These are phyloP conservation scores for Eurytoma californica DNA, from an alignment of 2,888 invertebrate species.

Conservation along the genomic window DNA sequence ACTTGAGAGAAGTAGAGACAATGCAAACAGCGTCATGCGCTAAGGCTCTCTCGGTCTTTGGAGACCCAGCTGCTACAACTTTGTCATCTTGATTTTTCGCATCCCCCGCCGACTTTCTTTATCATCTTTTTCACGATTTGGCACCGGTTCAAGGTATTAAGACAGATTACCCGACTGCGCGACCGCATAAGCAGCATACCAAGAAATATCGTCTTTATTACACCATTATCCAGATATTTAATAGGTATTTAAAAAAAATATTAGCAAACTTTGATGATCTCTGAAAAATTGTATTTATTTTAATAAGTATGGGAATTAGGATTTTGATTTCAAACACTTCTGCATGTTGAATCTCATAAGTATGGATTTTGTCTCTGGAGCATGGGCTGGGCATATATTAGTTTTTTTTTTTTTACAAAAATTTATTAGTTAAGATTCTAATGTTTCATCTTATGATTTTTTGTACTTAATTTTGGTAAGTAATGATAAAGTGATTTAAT, in stretches of 20 bases:
- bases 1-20: background rate
- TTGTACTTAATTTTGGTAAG: too few species aligned
- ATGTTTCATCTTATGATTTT: too few species aligned
- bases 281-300: too few species aligned
- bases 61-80: constrained; percentile 7
- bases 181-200: background rate
- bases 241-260: constrained; percentile 11
- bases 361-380: too few species aligned
- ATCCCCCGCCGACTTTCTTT: background rate
- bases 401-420: too few species aligned
- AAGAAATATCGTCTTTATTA: constrained; percentile 15
- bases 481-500: too few species aligned
- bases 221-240: background rate
- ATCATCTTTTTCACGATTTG: constrained; percentile 30
- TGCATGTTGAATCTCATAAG: too few species aligned
- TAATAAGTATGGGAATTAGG: too few species aligned
- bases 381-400: too few species aligned
- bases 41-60: background rate
- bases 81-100: constrained; percentile 4
- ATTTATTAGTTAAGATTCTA: too few species aligned
- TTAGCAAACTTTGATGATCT: too few species aligned
- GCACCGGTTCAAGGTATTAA: constrained; percentile 36
- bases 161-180: constrained; percentile 22
- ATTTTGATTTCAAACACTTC: too few species aligned
- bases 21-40: constrained; percentile 9